Conservation (phyloP, 2,888 invertebrate genomes). For the Heliconius cydno region DNA sequence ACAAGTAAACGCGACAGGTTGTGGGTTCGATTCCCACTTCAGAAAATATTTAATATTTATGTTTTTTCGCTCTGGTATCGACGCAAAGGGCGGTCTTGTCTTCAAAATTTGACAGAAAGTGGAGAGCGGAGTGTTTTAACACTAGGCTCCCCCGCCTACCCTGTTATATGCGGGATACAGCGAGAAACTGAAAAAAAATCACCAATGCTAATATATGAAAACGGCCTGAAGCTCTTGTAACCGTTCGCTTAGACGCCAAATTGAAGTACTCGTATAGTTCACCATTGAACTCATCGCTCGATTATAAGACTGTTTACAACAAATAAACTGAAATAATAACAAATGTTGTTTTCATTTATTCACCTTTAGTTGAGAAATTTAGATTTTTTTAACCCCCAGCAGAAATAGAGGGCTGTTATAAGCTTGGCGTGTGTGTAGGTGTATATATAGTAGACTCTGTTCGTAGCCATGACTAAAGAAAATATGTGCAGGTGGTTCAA, state of each 20-base stretch:
- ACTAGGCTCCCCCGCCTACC: no score
- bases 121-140: background rate
- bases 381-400: background rate
- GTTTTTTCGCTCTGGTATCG: no score
- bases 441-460: no score
- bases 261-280: constrained; percentile 66
- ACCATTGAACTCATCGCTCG: constrained; percentile 73
- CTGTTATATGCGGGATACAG: no score
- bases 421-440: no score
- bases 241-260: constrained; percentile 79
- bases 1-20: no score
- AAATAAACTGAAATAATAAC: constrained; percentile 68
- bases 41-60: no score
- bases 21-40: no score
- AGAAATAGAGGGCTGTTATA: no score
- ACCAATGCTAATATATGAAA: background rate
- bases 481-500: no score
- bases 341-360: constrained; percentile 34
- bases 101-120: background rate
- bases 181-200: background rate
- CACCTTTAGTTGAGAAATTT: background rate
- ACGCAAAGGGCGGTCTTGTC: no score
- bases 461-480: no score
- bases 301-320: constrained; percentile 82
- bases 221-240: constrained; percentile 58